Evolutionary conservation across 2,797 vertebrate species (phyloP).

Genomic region (Brachyalestes nurse): DNA sequence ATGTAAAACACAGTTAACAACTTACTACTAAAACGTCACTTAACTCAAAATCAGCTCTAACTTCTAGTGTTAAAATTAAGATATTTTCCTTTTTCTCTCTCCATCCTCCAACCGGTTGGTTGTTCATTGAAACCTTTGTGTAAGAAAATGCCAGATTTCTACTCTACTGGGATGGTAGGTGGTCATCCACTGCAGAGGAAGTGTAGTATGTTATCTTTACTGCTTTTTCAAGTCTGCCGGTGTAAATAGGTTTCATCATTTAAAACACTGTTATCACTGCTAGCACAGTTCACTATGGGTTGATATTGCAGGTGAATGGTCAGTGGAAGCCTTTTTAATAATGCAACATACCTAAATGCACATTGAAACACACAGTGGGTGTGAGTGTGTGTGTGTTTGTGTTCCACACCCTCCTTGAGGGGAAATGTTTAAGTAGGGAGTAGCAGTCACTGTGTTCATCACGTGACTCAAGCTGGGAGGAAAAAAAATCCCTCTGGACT

Average conservation of each 20-base stretch:
- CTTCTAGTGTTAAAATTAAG: not conserved
- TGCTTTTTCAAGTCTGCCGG: not conserved
- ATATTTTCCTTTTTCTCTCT: not conserved
- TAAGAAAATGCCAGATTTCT: not conserved
- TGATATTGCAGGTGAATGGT: slow-evolving; percentile 5
- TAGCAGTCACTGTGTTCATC: slow-evolving; percentile 21
- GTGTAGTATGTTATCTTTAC: slow-evolving; percentile 16
- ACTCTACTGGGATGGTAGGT: not conserved
- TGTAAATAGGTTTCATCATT: slow-evolving; percentile 4
- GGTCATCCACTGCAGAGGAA: not conserved
- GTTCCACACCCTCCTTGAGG: slow-evolving; percentile 1
- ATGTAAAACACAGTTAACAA: too few species aligned
- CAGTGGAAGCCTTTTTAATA: not conserved
- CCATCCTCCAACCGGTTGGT: not conserved
- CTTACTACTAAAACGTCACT: too few species aligned
- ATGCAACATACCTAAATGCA: not conserved
- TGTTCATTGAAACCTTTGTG: not conserved
- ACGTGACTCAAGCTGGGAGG: slow-evolving; percentile 3
- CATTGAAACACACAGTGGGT: too few species aligned
- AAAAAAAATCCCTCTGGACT: not conserved
- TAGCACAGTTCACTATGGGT: not conserved
- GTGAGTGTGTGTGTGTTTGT: not conserved
- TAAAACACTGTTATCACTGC: not conserved
- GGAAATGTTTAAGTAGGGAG: slow-evolving; percentile 25
- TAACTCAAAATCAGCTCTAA: too few species aligned